phyloP scores from a whole-genome alignment of 2,113 vertebrate species.

The Perccottus glenii region DNA sequence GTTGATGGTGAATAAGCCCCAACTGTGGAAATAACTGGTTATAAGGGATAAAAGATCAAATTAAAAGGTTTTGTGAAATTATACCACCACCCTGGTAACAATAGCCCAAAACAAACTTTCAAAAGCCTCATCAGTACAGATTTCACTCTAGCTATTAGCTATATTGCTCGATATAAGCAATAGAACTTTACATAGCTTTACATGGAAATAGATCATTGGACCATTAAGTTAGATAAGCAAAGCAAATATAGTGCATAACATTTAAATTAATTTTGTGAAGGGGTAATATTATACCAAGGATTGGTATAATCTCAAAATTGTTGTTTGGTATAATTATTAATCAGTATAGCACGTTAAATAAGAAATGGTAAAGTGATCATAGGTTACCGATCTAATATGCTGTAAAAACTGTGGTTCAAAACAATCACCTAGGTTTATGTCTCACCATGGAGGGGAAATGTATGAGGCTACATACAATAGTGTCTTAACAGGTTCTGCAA shows the following conservation, averaged over 20 bases:
- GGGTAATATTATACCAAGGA: no score
- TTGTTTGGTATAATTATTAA: neutral
- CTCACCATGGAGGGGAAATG: slow-evolving; percentile 12
- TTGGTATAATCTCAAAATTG: no score
- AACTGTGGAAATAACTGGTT: slow-evolving; percentile 1
- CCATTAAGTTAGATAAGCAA: no score
- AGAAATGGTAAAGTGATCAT: slow-evolving; percentile 40
- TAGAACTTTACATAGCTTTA: no score
- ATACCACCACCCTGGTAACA: neutral
- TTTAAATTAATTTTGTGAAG: no score
- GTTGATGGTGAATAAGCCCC: neutral
- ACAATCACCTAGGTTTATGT: slow-evolving; percentile 12
- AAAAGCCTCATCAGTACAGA: no score
- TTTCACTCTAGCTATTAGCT: no score
- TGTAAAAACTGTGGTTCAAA: slow-evolving; percentile 20
- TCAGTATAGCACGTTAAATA: neutral
- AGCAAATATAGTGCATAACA: no score
- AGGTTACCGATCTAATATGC: slow-evolving; percentile 45
- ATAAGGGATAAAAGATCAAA: neutral
- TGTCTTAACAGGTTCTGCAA: neutral
- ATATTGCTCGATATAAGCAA: no score
- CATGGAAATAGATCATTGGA: no score
- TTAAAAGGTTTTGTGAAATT: neutral
- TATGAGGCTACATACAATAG: slow-evolving; percentile 6
- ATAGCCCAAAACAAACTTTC: neutral